Conservation (phyloP, 2,113 vertebrate species). For the Tenrec ecaudatus region DNA sequence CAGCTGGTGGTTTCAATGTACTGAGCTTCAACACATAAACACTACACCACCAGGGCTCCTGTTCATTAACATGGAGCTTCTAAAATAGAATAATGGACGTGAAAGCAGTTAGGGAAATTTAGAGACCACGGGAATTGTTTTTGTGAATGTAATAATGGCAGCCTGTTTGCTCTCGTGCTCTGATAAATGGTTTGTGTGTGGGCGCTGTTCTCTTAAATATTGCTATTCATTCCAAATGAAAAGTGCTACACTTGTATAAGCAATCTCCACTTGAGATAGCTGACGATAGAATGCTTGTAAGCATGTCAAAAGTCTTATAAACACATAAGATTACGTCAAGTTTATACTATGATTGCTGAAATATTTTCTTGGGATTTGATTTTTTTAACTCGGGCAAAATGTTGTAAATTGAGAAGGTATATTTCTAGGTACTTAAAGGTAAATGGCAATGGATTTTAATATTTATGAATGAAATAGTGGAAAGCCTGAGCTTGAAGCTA, state of each 20-base stretch:
- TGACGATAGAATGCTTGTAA: conserved; percentile 3
- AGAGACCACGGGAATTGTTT: not conserved
- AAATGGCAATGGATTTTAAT: conserved; percentile 18
- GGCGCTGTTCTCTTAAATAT: not conserved
- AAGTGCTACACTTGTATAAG: not conserved
- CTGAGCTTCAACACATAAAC: too few species aligned
- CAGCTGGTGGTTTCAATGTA: too few species aligned
- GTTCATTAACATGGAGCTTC: not conserved
- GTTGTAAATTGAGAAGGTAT: conserved; percentile 22
- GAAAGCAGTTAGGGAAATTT: not conserved
- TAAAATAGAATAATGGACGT: not conserved
- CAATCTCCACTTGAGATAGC: not conserved
- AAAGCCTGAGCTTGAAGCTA: not conserved
- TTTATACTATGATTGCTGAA: not conserved
- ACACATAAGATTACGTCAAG: not conserved
- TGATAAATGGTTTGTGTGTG: not conserved
- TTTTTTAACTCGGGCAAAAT: not conserved
- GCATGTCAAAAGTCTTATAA: not conserved
- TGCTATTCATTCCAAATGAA: not conserved
- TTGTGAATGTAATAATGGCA: not conserved
- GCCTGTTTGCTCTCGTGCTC: not conserved
- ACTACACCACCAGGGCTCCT: too few species aligned
- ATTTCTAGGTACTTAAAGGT: not conserved
- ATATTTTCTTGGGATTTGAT: too few species aligned
- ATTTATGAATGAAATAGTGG: not conserved